A percentile compares a stretch with the other conserved stretches of the same genome.
Conservation (phyloP, 2,797 vertebrate species). For the Hafferia zeledoni region DNA sequence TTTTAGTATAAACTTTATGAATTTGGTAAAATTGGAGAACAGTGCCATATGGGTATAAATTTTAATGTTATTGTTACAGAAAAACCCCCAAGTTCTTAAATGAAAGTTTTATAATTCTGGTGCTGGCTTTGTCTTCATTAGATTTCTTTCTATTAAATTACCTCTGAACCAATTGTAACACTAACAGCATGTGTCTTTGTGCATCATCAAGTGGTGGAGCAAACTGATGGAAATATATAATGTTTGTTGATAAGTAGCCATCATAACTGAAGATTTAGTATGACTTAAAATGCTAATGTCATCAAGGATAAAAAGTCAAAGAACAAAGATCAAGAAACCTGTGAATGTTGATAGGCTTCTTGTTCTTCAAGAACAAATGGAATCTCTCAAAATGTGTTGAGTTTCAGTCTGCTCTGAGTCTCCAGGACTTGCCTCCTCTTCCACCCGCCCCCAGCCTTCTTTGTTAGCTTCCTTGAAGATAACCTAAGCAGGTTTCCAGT, state of each 20-base stretch:
- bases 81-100: background rate
- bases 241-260: background rate
- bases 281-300: background rate
- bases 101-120: background rate
- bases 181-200: background rate
- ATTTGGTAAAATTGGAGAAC: background rate
- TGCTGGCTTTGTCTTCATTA: background rate
- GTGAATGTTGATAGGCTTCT: background rate
- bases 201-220: background rate
- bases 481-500: background rate
- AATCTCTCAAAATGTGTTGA: background rate
- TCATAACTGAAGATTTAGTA: background rate
- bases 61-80: background rate
- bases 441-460: background rate
- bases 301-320: background rate
- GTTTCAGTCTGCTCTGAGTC: slow-evolving; percentile 31
- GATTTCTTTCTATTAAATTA: background rate
- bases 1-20: background rate
- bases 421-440: background rate
- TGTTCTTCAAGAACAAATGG: background rate
- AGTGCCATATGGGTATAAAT: background rate
- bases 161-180: slow-evolving; percentile 21
- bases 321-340: background rate
- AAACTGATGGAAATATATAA: background rate
- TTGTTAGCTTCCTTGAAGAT: background rate